Percentiles rank a stretch among this genome's conserved stretches.
phyloP scores from a whole-genome alignment of 37 sponge, comb jelly and placozoan species.

The Theonella swinhoei region DNA sequence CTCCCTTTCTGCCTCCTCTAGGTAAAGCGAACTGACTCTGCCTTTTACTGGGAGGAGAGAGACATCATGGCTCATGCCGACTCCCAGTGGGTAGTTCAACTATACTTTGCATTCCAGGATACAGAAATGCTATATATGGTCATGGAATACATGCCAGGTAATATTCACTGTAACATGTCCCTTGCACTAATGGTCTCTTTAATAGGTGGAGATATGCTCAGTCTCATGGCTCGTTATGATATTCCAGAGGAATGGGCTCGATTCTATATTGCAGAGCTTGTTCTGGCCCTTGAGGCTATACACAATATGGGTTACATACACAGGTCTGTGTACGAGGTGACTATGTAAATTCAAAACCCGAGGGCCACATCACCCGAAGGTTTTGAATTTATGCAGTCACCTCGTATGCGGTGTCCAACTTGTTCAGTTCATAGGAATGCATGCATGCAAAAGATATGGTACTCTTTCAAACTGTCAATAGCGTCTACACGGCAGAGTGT shows the following conservation, averaged over 20 bases:
- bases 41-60: constrained; percentile 99
- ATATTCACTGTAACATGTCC: too few species aligned
- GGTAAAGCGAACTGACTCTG: constrained; percentile 96
- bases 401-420: too few species aligned
- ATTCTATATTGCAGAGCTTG: constrained; percentile 96
- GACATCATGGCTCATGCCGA: constrained; percentile 97
- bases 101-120: constrained; percentile 97
- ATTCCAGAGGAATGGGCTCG: constrained; percentile 93
- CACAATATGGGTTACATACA: constrained; percentile 95
- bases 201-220: constrained; percentile 95
- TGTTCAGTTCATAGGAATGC: neutral
- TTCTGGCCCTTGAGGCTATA: constrained; percentile 89
- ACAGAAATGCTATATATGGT: constrained; percentile 91
- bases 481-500: too few species aligned
- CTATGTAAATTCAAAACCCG: too few species aligned
- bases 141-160: constrained; percentile 99
- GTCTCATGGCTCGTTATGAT: constrained; percentile 90
- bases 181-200: neutral
- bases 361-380: too few species aligned
- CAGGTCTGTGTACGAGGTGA: constrained; percentile 6
- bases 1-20: constrained; percentile 21
- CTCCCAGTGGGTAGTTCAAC: constrained; percentile 92
- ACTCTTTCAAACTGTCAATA: too few species aligned
- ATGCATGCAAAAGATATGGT: too few species aligned
- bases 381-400: too few species aligned